Conservation (phyloP, 92 coral and sea anemone species). For the Epizoanthus illoricatus region DNA sequence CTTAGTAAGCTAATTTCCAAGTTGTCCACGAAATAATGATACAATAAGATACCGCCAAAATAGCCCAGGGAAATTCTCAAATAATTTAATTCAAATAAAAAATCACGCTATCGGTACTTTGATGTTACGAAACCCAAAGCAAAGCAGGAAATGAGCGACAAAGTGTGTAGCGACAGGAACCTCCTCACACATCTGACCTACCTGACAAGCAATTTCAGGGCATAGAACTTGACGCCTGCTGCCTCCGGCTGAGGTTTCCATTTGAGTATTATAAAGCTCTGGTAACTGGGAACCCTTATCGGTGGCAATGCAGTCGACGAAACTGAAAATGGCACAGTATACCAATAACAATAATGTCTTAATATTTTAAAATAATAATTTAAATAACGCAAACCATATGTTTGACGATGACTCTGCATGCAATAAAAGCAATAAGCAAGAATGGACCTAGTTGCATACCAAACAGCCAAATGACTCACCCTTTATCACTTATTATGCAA, state of each 20-base stretch:
- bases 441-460: no score
- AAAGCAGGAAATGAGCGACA: not conserved
- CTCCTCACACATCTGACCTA: not conserved
- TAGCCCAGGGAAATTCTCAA: no score
- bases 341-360: not conserved
- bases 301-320: not conserved
- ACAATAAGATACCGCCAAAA: no score
- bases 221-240: not conserved
- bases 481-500: no score
- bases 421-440: no score
- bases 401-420: no score
- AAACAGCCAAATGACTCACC: no score
- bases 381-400: not conserved
- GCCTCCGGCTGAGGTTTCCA: slow-evolving; percentile 4
- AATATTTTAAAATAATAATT: not conserved
- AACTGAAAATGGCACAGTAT: not conserved
- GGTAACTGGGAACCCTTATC: slow-evolving; percentile 5
- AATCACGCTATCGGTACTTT: no score
- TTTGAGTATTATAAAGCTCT: slow-evolving; percentile 6
- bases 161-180: not conserved
- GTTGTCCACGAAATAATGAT: no score
- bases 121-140: not conserved
- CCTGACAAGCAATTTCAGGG: slow-evolving; percentile 11
- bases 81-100: no score
- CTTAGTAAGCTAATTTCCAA: no score